These are phyloP conservation scores for Pipa parva DNA, from an alignment of 2,113 vertebrate species.

Conservation along the genomic window DNA sequence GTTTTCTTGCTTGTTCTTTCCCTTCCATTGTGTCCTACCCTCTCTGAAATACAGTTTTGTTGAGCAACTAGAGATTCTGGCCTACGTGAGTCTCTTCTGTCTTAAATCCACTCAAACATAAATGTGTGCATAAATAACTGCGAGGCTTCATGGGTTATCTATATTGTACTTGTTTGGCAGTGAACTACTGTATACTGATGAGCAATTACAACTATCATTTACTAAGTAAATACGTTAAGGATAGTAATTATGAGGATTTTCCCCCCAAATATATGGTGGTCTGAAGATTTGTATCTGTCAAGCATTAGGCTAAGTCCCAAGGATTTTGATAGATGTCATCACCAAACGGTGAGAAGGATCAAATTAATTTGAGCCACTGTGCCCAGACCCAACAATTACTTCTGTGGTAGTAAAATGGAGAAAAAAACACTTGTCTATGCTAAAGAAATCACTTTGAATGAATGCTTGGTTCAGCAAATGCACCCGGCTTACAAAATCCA, in stretches of 20 bases:
- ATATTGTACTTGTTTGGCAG: background rate
- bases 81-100: too few species aligned
- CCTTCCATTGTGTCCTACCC: too few species aligned
- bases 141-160: background rate
- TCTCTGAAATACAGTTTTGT: too few species aligned
- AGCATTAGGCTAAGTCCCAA: constrained; percentile 18
- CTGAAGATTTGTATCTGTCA: constrained; percentile 32
- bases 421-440: constrained; percentile 42
- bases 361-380: constrained; percentile 42
- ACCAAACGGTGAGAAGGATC: constrained; percentile 37
- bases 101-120: too few species aligned
- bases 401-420: constrained; percentile 36
- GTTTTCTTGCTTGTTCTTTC: too few species aligned
- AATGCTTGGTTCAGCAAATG: constrained; percentile 40
- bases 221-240: constrained; percentile 37
- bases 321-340: constrained; percentile 36
- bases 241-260: constrained; percentile 34
- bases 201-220: constrained; percentile 31
- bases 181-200: constrained; percentile 10
- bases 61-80: too few species aligned
- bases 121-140: constrained; percentile 7
- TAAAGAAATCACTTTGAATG: constrained; percentile 42
- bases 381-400: constrained; percentile 39
- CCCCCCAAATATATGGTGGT: constrained; percentile 28
- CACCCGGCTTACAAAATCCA: constrained; percentile 37